Evolutionary conservation across 2,797 vertebrate species (phyloP), one percentile per base, ranked within the genome.

Genomic region (Chloroceryle amazona): DNA sequence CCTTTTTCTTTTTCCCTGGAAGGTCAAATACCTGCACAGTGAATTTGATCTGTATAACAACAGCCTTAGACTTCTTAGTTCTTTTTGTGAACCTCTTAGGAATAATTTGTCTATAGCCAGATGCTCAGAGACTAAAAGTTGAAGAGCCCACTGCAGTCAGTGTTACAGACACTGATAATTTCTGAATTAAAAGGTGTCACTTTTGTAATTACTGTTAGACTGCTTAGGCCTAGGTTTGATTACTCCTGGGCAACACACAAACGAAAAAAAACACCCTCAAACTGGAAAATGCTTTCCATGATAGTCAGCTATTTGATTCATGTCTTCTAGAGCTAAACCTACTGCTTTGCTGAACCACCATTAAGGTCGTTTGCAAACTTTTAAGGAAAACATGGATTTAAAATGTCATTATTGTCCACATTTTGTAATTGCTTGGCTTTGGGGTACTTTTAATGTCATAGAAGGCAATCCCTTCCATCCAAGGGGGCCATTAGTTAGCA

Each of bases 31-130:
- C 22, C 11, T 68, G 44, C 5, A 35, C 19, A 66, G 33, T 66
- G 62, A 65, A 63, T 74, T 29, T 54, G 7, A 44, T 28, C 49
- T 51, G 62, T 41, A 31, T 80, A 11, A 39, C 22, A 33, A 31
- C 8, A 61, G 18, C 26, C 10, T 76, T 55, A 31, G 16, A 15
- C 79, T 90, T 73, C 73, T 83, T 35, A 44, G 39, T 6, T 91
- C n/a, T 71, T 66, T 62, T 20, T 51, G 19, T 66, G 42, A 28
- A 60, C 31, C 14, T n/a, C 60, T 85, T 61, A 39, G 46, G 42
- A 87, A 44, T 25, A 33, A 20, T 37, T n/a, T 44, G 31, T 44
- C 3, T 0, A 41, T 2, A 70, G 22, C 0, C 2, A 80, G 54
- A 54, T 61, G 41, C 29, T 58, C 54, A 86, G 41, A 79, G 26